These are phyloP conservation scores for Salvelinus fontinalis DNA, from an alignment of 2,113 vertebrate genomes.

Conservation along the genomic window DNA sequence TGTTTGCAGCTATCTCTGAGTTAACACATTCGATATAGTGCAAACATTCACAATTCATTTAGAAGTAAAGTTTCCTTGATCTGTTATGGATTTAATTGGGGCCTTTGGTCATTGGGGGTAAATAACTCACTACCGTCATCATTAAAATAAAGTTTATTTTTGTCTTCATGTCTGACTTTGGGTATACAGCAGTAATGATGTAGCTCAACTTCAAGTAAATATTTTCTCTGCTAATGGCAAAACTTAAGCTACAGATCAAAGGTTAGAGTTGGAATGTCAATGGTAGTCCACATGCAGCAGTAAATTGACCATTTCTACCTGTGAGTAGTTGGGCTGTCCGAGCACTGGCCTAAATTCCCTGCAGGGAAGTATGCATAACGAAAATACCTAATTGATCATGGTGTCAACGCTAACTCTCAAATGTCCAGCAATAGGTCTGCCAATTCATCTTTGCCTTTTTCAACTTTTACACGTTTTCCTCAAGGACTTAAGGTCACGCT, in stretches of 20 bases:
- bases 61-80: no score
- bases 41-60: no score
- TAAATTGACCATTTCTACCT: neutral
- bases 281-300: neutral
- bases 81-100: no score
- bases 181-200: no score
- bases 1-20: no score
- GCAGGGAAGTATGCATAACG: conserved; percentile 15
- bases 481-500: conserved; percentile 10
- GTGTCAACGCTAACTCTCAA: conserved; percentile 48
- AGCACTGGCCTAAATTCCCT: conserved; percentile 21
- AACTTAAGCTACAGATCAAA: neutral
- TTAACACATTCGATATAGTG: no score
- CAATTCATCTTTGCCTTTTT: conserved; percentile 40
- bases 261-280: neutral
- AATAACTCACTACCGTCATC: no score
- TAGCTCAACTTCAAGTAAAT: neutral
- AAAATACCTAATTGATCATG: conserved; percentile 50
- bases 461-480: conserved; percentile 29
- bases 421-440: conserved; percentile 30
- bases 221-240: neutral
- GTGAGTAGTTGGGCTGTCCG: neutral
- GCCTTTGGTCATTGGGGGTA: no score
- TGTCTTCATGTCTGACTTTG: neutral
- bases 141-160: no score